phyloP scores from a whole-genome alignment of 2,888 invertebrate genomes.

The Cybosia mesomella region DNA sequence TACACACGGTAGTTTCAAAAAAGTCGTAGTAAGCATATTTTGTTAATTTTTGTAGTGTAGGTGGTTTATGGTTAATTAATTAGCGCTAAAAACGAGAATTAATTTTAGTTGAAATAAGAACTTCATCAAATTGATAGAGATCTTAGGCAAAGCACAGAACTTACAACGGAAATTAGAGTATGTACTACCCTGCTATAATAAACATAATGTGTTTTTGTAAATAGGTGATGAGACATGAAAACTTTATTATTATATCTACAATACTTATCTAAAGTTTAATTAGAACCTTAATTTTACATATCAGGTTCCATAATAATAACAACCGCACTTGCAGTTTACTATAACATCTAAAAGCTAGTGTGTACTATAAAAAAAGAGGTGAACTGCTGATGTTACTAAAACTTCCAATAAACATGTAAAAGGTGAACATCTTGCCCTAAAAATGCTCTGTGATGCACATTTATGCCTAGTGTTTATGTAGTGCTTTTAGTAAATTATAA shows the following conservation, averaged over 20 bases:
- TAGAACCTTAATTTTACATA: conserved; percentile 20
- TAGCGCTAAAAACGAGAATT: no score
- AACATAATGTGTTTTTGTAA: background rate
- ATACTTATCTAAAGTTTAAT: conserved; percentile 25
- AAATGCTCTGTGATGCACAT: conserved; percentile 5
- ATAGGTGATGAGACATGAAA: background rate
- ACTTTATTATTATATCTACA: background rate
- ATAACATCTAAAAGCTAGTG: background rate
- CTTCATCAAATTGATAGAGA: no score
- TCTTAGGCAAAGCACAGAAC: background rate
- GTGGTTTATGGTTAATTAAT: background rate
- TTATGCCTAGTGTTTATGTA: conserved; percentile 7
- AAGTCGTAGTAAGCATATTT: background rate
- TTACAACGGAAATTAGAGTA: background rate
- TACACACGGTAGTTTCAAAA: background rate
- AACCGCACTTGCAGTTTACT: conserved; percentile 7
- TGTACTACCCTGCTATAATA: background rate
- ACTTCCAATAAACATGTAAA: background rate
- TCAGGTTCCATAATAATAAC: conserved; percentile 22
- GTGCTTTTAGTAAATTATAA: conserved; percentile 1
- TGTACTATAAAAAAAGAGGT: background rate
- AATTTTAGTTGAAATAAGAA: no score
- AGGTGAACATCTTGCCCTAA: background rate
- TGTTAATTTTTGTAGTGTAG: no score
- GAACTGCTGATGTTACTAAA: background rate